Evolutionary conservation across 2,113 vertebrate genomes (phyloP), one percentile per base, ranked within the genome.

Genomic region (Aleadryas rufinucha): DNA sequence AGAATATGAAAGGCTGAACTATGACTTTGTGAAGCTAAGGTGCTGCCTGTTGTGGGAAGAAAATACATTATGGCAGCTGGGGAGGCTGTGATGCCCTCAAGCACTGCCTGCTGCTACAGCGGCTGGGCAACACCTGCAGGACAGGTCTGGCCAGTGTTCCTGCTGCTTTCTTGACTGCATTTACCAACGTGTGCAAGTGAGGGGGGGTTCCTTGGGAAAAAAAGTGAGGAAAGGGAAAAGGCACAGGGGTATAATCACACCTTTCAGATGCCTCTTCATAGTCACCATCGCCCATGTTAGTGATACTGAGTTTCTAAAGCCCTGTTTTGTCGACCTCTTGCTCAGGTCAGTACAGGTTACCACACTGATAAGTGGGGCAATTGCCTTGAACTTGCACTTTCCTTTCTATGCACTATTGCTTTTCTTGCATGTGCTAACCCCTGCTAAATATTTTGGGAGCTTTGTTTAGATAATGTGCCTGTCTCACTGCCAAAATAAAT

Each of bases 161-260:
- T 4, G 1, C 22, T n/a, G 47, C 14, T 35, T 45, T 66, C 30
- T 57, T 49, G n/a, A 23, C 44, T 64, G 17, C 49, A 54, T 66
- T 89, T 85, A 31, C n/a, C 0, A 2, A 14, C 0, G 0, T 41
- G 12, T 75, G 28, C 47, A 54, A 68, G 22, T 45, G 35, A 61
- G 86, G 11, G 7, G 7, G 12, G 42, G 5, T 4, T 79, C 19
- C n/a, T 49, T 77, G 23, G 22, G 23, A n/a, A 72, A 76, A 85
- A 50, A 57, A 27, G 7, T 5, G 7, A 81, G 33, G 15, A 71
- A 84, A 84, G 4, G 22, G 23, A 16, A 63, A 75, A 84, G 31
- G 16, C 22, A 33, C 42, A 37, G 7, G 12, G 3, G 2, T 52
- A 39, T 35, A 81, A 63, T 59, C 30, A 27, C 17, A 30, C 16